Evolutionary conservation across 2,113 vertebrate species (phyloP), one percentile per base, ranked within the genome.

Genomic region (Eulacestoma nigropectus): DNA sequence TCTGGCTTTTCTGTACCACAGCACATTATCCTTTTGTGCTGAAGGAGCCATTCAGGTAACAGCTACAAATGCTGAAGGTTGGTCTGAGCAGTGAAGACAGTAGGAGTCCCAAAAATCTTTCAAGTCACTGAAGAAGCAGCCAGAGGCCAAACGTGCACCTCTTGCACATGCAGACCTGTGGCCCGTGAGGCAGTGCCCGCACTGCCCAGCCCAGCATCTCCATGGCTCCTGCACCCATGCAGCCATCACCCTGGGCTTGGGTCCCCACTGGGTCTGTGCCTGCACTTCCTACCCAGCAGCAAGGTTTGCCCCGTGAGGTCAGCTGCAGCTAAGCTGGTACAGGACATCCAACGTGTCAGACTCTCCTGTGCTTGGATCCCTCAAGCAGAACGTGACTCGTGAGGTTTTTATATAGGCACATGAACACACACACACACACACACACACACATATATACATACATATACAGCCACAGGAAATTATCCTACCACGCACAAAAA

Each of bases 191-290:
- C 75, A 70, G 60, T 13, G 63, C 39, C 42, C 0, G 1, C 32
- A 7, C 30, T 73, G 56, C 8, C 37, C 3, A 3, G 33, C 16
- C 74, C 81, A 63, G 89, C 64, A 56, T 9, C 15, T 37, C 57
- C 65, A 9, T 1, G 1, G 47, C 44, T 23, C 6, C 79, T n/a
- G 49, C 2, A 4, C 13, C 30, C 16, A 0, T 4, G 33, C 0
- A 44, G 16, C 50, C 47, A 29, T 1, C 33, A 35, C 27, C 19
- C 35, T 8, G 42, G 44, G 13, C 29, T 41, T 37, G 33, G 20
- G n/a, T 32, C 21, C 23, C 27, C 27, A 6, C 13, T 1, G 55
- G 20, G 3, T 8, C 47, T 63, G 27, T 25, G 29, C 33, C 69
- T 50, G 26, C 1, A 0, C 13, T 18, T 62, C 52, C 22, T 2